Base-by-base conservation (phyloP, 23 tunicate genomes). In the Botrylloides violaceus region DNA sequence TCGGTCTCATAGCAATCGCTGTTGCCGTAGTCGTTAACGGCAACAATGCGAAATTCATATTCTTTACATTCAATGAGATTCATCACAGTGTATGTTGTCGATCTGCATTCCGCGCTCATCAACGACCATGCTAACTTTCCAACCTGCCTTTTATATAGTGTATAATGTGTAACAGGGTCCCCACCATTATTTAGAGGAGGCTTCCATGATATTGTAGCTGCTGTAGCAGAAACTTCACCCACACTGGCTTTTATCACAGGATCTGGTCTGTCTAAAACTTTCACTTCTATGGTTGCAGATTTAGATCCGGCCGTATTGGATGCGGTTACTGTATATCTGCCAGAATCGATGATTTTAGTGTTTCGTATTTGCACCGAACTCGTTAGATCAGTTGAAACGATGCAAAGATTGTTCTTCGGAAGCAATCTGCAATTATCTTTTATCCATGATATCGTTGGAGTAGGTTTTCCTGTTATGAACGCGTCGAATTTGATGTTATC, bases 131-230 rank as follows among this genome's bases (percentile, higher is more conserved):
- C 91, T 33, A 83, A 61, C 2, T 84, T 66, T 39, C 82, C 77
- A 4, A 83, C 76, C 66, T 93, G 94, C 2, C 98, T 83, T 59
- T 85, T 93, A 55, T 93, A 87, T 22, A 93, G 56, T 29, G 72
- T 80, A 68, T 93, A 93, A 62, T 56, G 36, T 31, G 85, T 76
- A 20, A 93, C 84, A 63, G 58, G 38, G 56, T 94, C 78, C 3
- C 98, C 98, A 27, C 98, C 98, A 38, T 93, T 90, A 34, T 86
- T 80, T 0, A 49, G 33, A 34, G 98, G 98, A 2, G 84, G 66
- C 7, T 59, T 3, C 98, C 98, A 93, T 29, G 75, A 59, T 0
- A 93, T 36, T 36, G 59, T 75, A 2, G 97, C 90, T 5, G 62
- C 74, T 32, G 72, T 83, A 23, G 90, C 79, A 58, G 90, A 80